Evolutionary conservation across 2,797 vertebrate species (phyloP).

Genomic region (Craterocephalus amniculus): DNA sequence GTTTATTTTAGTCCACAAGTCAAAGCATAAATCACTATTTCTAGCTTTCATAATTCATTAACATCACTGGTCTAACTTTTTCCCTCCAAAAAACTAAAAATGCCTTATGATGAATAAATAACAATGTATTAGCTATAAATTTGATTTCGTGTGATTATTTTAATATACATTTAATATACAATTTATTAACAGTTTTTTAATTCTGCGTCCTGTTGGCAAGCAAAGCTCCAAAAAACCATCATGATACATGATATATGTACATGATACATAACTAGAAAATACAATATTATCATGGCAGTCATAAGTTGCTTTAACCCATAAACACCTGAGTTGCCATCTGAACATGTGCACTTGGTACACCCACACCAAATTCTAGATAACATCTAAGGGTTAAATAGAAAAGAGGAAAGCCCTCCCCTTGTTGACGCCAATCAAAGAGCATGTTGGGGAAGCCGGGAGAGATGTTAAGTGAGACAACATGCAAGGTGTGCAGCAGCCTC

Average conservation of each 20-base stretch:
- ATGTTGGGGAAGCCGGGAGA: slow-evolving; percentile 21
- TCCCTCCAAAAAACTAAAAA: neutral
- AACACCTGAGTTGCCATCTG: no score
- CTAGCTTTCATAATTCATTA: neutral
- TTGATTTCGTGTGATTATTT: no score
- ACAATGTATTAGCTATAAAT: neutral
- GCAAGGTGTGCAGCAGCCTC: slow-evolving; percentile 52
- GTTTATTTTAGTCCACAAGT: neutral
- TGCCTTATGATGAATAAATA: no score
- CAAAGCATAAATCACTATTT: neutral
- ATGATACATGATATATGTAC: no score
- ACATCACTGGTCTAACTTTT: neutral
- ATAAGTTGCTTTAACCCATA: no score
- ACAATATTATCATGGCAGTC: no score
- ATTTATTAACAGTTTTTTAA: no score
- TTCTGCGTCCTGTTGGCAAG: no score
- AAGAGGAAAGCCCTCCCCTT: slow-evolving; percentile 16
- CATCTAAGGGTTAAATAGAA: neutral
- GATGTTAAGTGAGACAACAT: slow-evolving; percentile 50
- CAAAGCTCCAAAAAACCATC: no score
- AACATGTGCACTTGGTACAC: no score
- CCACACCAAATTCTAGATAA: neutral
- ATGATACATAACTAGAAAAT: no score
- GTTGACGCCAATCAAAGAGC: slow-evolving; percentile 43
- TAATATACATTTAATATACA: no score